Base-by-base conservation (phyloP, 23 tunicate species). In the Trididemnum clinides region DNA sequence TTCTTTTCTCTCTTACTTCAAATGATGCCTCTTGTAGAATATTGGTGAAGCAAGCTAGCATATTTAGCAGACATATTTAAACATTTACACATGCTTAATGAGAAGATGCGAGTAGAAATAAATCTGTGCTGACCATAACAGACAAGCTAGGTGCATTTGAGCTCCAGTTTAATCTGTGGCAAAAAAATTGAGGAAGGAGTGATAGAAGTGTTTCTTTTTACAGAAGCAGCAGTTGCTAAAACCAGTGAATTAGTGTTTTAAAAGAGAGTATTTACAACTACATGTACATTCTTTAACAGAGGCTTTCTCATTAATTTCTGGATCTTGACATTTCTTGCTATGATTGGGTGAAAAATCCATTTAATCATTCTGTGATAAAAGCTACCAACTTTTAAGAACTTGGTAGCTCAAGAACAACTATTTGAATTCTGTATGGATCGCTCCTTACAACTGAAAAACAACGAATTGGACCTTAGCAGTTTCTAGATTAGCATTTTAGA, bases 41-140 rank as follows among this genome's bases (percentile, higher is more conserved):
- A 70, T 25, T 81, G 78, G 54, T 81, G 77, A 23, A 72, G 23
- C 33, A 81, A 34, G 54, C 50, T 81, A 64, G 77, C 85, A 64
- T 64, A 64, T 72, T 19, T 76, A 28, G 25, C 82, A n/a, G n/a
- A 27, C 10, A 76, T 25, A 51, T 57, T 78, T 57, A 37, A 30
- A 1, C 84, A 57, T 57, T 54, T 78, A 19, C 54, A 78, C 69
- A 39, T 26, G 29, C 84, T 78, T 39, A 74, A 74, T 44, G 38
- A 57, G 2, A 38, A 74, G 25, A 74, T 74, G 80, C 80, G 38
- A 22, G 80, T 25, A 74, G 28, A 44, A 74, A 74, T 74, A 57
- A 74, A 74, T 19, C 57, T 38, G 57, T 19, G 58, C 10, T 39
- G 80, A 19, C 30, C 30, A 32, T 74, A n/a, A 81, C 74, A 32